Conservation (phyloP, 2,113 vertebrate genomes). For the Aplodontia rufa region DNA sequence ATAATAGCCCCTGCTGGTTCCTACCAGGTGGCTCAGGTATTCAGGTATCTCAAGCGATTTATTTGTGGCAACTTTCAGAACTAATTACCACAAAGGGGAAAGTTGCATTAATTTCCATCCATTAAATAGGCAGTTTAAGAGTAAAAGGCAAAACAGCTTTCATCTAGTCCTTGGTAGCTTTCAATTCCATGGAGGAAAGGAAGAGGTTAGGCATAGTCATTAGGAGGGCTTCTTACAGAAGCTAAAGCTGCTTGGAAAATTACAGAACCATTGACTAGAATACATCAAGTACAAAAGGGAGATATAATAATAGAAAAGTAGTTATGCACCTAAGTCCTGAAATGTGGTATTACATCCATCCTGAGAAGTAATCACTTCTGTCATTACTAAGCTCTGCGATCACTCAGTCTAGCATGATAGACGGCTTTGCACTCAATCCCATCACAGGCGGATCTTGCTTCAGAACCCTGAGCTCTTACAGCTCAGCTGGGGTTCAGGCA, state of each 20-base stretch:
- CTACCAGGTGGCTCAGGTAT: neutral
- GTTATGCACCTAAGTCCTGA: constrained; percentile 82
- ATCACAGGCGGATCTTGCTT: constrained; percentile 70
- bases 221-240: constrained; percentile 75
- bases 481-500: constrained; percentile 69
- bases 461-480: constrained; percentile 67
- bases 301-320: constrained; percentile 81
- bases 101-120: constrained; percentile 29
- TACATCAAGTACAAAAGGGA: constrained; percentile 78
- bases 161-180: constrained; percentile 65
- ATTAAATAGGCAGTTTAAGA: constrained; percentile 64
- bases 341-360: constrained; percentile 82
- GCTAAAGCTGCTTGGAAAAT: constrained; percentile 80
- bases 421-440: constrained; percentile 72
- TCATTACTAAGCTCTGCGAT: constrained; percentile 81
- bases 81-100: constrained; percentile 24
- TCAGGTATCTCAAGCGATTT: neutral
- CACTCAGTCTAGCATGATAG: constrained; percentile 74
- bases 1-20: neutral
- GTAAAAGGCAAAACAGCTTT: constrained; percentile 72
- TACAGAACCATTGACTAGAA: constrained; percentile 78
- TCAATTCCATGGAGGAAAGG: constrained; percentile 76
- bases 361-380: constrained; percentile 82
- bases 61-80: constrained; percentile 7
- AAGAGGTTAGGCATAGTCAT: constrained; percentile 76